These are phyloP conservation scores for Melanerpes aurifrons DNA, from an alignment of 2,113 vertebrate genomes.

Conservation along the genomic window DNA sequence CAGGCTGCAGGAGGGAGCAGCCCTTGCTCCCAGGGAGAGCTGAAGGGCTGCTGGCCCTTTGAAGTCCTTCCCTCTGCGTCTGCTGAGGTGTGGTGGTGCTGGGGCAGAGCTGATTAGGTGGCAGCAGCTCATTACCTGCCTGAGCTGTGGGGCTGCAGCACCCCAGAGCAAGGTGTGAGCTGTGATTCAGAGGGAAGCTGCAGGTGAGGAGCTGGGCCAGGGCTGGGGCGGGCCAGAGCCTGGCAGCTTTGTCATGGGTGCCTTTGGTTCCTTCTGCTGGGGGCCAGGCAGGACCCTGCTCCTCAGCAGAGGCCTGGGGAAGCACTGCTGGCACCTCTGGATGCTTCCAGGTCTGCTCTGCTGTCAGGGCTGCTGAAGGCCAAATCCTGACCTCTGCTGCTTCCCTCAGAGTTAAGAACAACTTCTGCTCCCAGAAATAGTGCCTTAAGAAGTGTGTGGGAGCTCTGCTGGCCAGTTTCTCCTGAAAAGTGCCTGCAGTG, in stretches of 20 bases:
- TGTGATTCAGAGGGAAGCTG: conserved; percentile 43
- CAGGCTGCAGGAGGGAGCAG: conserved; percentile 38
- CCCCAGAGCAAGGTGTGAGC: neutral
- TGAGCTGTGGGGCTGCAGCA: neutral
- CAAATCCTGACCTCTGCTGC: neutral
- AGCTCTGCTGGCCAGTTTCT: conserved; percentile 6
- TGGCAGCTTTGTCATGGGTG: neutral
- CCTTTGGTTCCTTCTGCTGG: neutral
- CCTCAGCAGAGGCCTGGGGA: neutral
- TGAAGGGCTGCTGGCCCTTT: neutral
- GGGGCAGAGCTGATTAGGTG: conserved; percentile 1
- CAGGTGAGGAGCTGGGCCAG: neutral
- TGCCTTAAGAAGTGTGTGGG: conserved; percentile 32
- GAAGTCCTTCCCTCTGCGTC: conserved; percentile 19
- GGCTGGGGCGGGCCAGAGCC: neutral
- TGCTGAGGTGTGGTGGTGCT: conserved; percentile 8
- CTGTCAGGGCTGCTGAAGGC: neutral
- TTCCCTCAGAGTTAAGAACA: neutral
- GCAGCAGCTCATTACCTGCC: conserved; percentile 2
- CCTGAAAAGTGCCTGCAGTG: neutral
- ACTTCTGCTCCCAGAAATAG: conserved; percentile 56
- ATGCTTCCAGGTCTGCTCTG: neutral
- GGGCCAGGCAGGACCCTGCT: neutral
- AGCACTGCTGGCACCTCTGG: neutral
- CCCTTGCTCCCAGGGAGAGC: conserved; percentile 20